phyloP scores from a whole-genome alignment of 1,140 invertebrate species.

The Pseudomyrmex cubaensis region DNA sequence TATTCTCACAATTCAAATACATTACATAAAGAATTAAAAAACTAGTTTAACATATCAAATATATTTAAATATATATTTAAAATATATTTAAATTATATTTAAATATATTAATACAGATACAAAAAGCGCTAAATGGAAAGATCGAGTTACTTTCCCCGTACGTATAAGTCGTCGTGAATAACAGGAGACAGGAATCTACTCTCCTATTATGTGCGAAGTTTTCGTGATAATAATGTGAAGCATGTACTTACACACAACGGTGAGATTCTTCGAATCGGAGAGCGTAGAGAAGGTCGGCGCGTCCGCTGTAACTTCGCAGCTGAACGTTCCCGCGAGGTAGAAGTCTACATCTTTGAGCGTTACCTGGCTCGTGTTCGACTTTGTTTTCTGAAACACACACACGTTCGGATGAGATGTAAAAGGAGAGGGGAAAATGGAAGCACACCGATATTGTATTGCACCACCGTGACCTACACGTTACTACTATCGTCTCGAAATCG shows the following conservation, averaged over 20 bases:
- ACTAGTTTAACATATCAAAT: too few relatives aligned
- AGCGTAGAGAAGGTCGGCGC: conserved; percentile 90
- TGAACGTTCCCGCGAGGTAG: conserved; percentile 92
- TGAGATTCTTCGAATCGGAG: conserved; percentile 88
- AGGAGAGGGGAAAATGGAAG: conserved; percentile 29
- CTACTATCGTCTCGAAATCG: conserved; percentile 20
- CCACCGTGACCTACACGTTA: conserved; percentile 23
- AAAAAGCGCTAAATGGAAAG: too few relatives aligned
- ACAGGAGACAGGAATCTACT: conserved; percentile 25
- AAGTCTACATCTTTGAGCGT: conserved; percentile 90
- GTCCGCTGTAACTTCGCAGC: conserved; percentile 94
- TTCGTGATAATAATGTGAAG: conserved; percentile 49
- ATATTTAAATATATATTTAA: too few relatives aligned
- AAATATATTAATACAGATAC: too few relatives aligned
- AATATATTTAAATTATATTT: too few relatives aligned
- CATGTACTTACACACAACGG: conserved; percentile 90
- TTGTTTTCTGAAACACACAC: conserved; percentile 87
- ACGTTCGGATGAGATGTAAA: background rate
- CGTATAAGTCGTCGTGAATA: conserved; percentile 4
- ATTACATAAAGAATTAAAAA: too few relatives aligned
- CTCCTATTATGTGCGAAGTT: conserved; percentile 28
- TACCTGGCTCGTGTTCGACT: conserved; percentile 91
- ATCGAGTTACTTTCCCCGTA: background rate
- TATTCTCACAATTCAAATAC: too few relatives aligned
- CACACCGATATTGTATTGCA: background rate